Percentiles rank a stretch among this genome's conserved stretches.
Evolutionary conservation across 2,113 vertebrate species (phyloP).

Genomic region (Cyanoderma ruficeps): DNA sequence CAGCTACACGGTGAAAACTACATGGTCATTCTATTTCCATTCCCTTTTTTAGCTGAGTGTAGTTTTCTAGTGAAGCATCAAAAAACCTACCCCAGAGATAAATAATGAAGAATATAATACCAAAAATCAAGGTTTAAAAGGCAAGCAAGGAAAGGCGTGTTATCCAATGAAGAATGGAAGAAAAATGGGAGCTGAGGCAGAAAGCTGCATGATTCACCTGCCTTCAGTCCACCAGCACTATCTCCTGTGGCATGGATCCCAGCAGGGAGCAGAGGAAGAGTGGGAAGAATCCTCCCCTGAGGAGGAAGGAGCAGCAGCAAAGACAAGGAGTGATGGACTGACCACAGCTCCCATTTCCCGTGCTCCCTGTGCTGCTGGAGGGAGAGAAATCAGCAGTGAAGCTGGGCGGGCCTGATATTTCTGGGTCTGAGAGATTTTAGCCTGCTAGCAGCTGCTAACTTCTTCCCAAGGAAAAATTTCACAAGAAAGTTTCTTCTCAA

Average conservation of each 20-base stretch:
- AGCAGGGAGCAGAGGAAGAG: neutral
- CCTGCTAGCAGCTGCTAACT: too few relatives aligned
- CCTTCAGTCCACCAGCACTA: fast-evolving
- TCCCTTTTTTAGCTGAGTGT: neutral
- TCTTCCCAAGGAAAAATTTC: too few relatives aligned
- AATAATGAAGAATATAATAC: neutral
- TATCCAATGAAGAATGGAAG: neutral
- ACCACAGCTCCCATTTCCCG: neutral
- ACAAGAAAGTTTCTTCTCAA: too few relatives aligned
- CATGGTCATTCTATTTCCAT: neutral
- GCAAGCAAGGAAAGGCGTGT: neutral
- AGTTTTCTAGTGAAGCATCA: neutral
- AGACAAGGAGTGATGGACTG: neutral
- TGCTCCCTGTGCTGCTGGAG: neutral
- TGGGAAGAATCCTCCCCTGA: neutral
- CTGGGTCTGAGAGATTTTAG: too few relatives aligned
- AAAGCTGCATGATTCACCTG: neutral
- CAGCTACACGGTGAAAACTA: neutral
- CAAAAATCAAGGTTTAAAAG: neutral
- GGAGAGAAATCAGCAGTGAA: neutral
- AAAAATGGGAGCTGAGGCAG: neutral
- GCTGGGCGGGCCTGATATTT: too few relatives aligned
- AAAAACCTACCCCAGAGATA: neutral
- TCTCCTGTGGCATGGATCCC: neutral
- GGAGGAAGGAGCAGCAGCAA: neutral